Evolutionary conservation across 2,888 invertebrate species (phyloP), one percentile per base, ranked within the genome.

Genomic region (Ryuthela nishihirai): DNA sequence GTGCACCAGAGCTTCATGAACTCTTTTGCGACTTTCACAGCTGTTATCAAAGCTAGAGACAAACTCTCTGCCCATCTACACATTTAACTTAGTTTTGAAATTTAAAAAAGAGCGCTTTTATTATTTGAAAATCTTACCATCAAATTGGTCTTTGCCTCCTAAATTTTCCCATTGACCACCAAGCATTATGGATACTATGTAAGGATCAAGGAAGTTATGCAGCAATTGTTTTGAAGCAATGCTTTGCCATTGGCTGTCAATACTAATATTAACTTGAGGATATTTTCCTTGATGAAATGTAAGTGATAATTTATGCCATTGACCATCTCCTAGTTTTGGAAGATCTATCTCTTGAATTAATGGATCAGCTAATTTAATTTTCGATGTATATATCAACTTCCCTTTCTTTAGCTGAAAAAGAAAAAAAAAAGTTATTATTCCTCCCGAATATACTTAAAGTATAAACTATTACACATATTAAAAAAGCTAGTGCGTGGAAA

Each of bases 151-250:
- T 23, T 62, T 64, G 17, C 54, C 58, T 42, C 38, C 40, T 20
- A 55, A 26, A 20, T 58, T 26, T 29, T 64, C 36, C 46, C 43
- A 43, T 64, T 64, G 23, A 48, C 73, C 73, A 35, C 94, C 94
- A 35, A 95, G 75, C 2, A 85, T 84, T 49, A 95, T 75, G 4
- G 83, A 80, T 0, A 87, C 87, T 44, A 95, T 76, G 71, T 93
- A 91, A 0, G 94, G 90, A 74, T 93, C 93, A 29, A 93, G 79
- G 71, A 93, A 93, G 72, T 93, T 90, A 71, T 94, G 94, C 0
- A 91, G 86, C 3, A 88, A 87, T 10, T 54, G 39, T 21, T 54
- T 56, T 3, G 54, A 52, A 2, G 34, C 49, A 15, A 64, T 41
- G 2, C 26, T 43, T 7, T 59, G 50, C 43, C 43, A 43, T 2